phyloP scores from a whole-genome alignment of 2,888 invertebrate species.

The Osedax frankpressi region DNA sequence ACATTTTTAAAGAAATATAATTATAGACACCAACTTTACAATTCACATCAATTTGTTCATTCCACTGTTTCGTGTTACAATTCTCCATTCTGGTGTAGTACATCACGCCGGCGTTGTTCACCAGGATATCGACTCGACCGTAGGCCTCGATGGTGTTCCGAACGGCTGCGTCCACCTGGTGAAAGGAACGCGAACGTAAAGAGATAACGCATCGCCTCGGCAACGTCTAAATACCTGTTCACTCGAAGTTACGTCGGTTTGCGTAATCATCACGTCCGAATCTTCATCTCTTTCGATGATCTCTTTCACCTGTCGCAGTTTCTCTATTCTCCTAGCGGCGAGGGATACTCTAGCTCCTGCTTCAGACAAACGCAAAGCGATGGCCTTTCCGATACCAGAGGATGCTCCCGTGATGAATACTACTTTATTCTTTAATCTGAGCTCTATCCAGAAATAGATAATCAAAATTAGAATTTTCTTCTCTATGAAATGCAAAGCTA shows the following conservation, averaged over 20 bases:
- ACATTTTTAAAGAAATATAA: no score
- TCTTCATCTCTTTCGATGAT: no score
- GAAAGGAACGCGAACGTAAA: neutral
- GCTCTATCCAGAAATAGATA: conserved; percentile 22
- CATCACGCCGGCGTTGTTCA: conserved; percentile 47
- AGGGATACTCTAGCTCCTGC: conserved; percentile 44
- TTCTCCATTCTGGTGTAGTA: conserved; percentile 46
- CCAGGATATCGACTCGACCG: conserved; percentile 43
- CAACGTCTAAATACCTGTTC: conserved; percentile 30
- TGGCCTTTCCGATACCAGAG: conserved; percentile 46
- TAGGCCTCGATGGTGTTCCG: conserved; percentile 33
- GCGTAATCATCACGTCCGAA: no score
- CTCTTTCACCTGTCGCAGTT: conserved; percentile 32
- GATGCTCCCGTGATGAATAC: conserved; percentile 47
- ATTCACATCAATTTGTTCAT: conserved; percentile 45
- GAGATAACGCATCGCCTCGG: neutral
- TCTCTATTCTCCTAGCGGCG: conserved; percentile 41
- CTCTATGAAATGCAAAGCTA: no score
- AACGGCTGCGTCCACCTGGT: neutral
- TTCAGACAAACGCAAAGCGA: conserved; percentile 35
- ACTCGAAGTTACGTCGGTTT: conserved; percentile 41
- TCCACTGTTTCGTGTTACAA: conserved; percentile 43
- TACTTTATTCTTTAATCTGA: conserved; percentile 35
- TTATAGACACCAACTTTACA: conserved; percentile 39
- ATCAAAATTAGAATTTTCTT: no score